Conservation (phyloP, 2,113 vertebrate species). For the Ellobius talpinus region DNA sequence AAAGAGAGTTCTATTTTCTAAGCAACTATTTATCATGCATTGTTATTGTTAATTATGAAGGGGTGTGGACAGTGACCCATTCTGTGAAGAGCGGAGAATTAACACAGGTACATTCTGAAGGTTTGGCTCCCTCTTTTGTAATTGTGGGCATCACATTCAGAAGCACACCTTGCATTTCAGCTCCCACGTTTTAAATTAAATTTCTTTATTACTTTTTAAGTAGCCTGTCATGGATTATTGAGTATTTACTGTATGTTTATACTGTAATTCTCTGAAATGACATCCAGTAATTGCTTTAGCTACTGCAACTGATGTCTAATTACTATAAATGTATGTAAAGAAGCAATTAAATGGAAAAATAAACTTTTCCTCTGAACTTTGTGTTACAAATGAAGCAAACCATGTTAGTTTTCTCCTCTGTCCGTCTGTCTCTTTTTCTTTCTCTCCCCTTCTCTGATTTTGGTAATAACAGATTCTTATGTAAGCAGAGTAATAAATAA, state of each 20-base stretch:
- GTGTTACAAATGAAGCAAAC: slow-evolving; percentile 63
- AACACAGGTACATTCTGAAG: slow-evolving; percentile 36
- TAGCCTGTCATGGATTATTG: slow-evolving; percentile 84
- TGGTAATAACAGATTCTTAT: background rate
- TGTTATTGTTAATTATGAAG: slow-evolving; percentile 46
- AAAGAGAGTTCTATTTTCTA: background rate
- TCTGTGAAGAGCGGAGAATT: slow-evolving; percentile 9
- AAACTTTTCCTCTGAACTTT: slow-evolving; percentile 62
- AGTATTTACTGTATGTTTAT: slow-evolving; percentile 83
- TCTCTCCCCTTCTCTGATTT: background rate
- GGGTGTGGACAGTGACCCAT: background rate
- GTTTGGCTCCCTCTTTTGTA: slow-evolving; percentile 61
- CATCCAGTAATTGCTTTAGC: slow-evolving; percentile 79
- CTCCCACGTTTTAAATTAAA: slow-evolving; percentile 71
- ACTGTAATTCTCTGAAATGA: slow-evolving; percentile 81
- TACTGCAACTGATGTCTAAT: slow-evolving; percentile 75
- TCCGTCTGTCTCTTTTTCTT: background rate
- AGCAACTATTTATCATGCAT: background rate
- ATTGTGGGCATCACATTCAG: slow-evolving; percentile 71
- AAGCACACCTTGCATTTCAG: slow-evolving; percentile 67
- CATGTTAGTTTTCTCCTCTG: background rate
- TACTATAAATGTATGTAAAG: slow-evolving; percentile 81
- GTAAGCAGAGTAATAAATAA: background rate
- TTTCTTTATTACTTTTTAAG: slow-evolving; percentile 63
- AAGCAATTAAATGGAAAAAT: slow-evolving; percentile 77